Base-by-base conservation (phyloP, 2,113 vertebrate species). In the Herpetotheres cachinnans region DNA sequence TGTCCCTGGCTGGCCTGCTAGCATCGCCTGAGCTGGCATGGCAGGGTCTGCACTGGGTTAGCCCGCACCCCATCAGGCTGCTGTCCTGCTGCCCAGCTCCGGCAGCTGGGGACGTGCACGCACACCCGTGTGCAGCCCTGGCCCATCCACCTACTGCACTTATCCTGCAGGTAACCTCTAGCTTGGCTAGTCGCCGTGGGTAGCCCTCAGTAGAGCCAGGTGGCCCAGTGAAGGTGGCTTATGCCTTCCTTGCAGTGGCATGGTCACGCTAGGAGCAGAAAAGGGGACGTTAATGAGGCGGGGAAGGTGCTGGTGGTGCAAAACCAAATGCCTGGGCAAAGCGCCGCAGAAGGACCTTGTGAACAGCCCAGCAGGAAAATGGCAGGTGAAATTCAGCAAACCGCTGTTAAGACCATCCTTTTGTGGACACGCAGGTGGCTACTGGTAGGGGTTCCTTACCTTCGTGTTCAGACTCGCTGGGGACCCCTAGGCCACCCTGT, bases 331-430 rank as follows among this genome's bases (percentile, higher is more conserved):
- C 17, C 5, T 42, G 6, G 14, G 27, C 52, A 32, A 82, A 34
- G 27, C 5, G 1, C 16, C 1, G 0, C 27, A 7, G 55, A 59
- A 63, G 6, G 32, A 7, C 20, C 27, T 50, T 19, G 40, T 62
- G 52, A 70, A 49, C 18, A 4, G 7, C 11, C 29, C n/a, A 22
- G 54, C n/a, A 27, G 59, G 58, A 36, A 66, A 89, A 49, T 0
- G 11, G 18, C 34, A 25, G 58, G 34, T 24, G 22, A 63, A 78
- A 77, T 21, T 19, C 40, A 9, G 7, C 24, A 47, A 42, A 38
- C 52, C 44, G 4, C 1, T 16, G 2, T 25, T 42, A 32, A 26
- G 0, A 22, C 10, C 63, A 10, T 3, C 17, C 49, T n/a, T 19
- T 16, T 18, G 3, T 1, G 25, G 36, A 3, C 24, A 36, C 29